These are phyloP conservation scores for Phylloscopus trochilus DNA, from an alignment of 2,113 vertebrate genomes.

Conservation along the genomic window DNA sequence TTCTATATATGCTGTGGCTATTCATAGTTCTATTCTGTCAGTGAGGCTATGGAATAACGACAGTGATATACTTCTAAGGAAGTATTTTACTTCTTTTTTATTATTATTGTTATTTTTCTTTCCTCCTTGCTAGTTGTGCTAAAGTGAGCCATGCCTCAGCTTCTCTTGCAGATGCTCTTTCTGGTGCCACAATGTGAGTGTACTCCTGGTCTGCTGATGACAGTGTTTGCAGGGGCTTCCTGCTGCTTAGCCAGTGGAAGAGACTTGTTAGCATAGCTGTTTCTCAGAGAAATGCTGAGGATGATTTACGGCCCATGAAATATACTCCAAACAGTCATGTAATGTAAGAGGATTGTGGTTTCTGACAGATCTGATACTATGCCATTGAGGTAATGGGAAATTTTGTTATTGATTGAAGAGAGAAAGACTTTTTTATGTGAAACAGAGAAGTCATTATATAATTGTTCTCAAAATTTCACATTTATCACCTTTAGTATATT, in stretches of 20 bases:
- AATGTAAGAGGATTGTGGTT: not conserved
- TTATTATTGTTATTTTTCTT: not conserved
- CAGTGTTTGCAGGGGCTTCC: not conserved
- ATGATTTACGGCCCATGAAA: not conserved
- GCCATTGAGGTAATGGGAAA: not conserved
- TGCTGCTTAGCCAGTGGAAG: not conserved
- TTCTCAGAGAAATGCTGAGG: not conserved
- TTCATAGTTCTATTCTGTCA: not conserved
- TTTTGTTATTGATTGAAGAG: not conserved
- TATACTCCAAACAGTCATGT: not conserved
- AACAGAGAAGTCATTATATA: not conserved
- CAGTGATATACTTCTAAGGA: not conserved
- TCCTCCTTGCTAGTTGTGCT: not conserved
- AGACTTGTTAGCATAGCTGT: not conserved
- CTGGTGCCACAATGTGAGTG: not conserved
- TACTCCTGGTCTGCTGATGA: not conserved
- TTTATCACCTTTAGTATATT: not conserved
- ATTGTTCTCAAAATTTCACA: not conserved
- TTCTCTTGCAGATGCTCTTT: not conserved
- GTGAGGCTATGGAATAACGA: not conserved
- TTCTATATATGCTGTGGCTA: not conserved
- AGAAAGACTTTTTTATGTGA: not conserved
- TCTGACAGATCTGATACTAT: not conserved
- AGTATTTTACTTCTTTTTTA: not conserved
- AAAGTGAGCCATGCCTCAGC: not conserved